These are phyloP conservation scores for Arctia plantaginis DNA, from an alignment of 2,888 invertebrate species.

Conservation along the genomic window DNA sequence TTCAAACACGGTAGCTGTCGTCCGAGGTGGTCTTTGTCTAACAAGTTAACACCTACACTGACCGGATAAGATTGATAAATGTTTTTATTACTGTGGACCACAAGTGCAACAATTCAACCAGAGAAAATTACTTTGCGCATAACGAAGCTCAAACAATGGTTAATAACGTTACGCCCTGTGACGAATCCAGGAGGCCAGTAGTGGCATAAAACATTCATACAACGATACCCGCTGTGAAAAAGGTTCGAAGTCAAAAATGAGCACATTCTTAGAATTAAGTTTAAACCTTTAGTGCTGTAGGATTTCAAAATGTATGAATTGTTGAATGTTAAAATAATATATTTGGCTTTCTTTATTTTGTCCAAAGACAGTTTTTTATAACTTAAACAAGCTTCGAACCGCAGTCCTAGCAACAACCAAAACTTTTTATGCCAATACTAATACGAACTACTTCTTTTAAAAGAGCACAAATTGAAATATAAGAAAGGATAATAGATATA, in stretches of 20 bases:
- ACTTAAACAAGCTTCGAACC: background rate
- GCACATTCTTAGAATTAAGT: conserved; percentile 31
- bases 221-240: conserved; percentile 48
- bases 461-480: background rate
- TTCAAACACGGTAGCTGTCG: conserved; percentile 62
- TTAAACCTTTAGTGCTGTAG: background rate
- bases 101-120: conserved; percentile 74
- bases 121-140: conserved; percentile 77
- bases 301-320: conserved; percentile 12
- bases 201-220: conserved; percentile 49
- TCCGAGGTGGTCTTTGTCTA: conserved; percentile 73
- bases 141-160: conserved; percentile 79
- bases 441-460: background rate
- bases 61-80: conserved; percentile 66
- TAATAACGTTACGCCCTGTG: conserved; percentile 67
- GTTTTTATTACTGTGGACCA: conserved; percentile 70
- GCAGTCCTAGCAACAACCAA: background rate
- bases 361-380: background rate
- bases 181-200: conserved; percentile 70
- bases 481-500: background rate
- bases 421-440: background rate
- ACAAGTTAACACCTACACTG: conserved; percentile 73
- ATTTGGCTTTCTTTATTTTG: background rate
- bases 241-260: conserved; percentile 24
- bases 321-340: background rate